Evolutionary conservation across 2,797 vertebrate genomes (phyloP), one percentile per base, ranked within the genome.

Genomic region (Eurystomus glaucurus): DNA sequence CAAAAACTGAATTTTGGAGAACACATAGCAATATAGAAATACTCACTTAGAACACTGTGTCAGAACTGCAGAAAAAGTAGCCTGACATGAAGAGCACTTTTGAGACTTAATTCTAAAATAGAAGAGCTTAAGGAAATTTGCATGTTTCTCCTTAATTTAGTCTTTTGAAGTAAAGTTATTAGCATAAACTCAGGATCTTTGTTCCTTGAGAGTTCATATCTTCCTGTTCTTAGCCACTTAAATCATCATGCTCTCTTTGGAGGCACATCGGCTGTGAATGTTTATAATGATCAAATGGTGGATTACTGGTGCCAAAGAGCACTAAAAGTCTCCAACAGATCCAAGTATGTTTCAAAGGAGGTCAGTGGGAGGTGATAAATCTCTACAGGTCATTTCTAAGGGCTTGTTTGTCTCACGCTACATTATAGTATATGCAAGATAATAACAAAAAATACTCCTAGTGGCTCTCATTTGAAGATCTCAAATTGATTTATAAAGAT

Each of bases 161-260:
- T 81, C 23, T 86, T 95, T 81, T 81, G 66, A 83, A 87, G 16
- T 89, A 65, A 85, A 76, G 48, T 80, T 81, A 93, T 80, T 94
- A 88, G 68, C 79, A 90, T 95, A 91, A 85, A 75, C 52, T 90
- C 57, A 85, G 72, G 48, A 85, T 84, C 76, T 90, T 80, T 94
- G 22, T 93, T 95, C 91, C 60, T 83, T 90, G 87, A 96, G 91
- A 80, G 62, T 87, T 96, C 60, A 23, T 82, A 26, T 93, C 81
- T 93, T 95, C 86, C 78, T 96, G 70, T 86, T 93, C 68, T 91
- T 84, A 94, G 21, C 61, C 64, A 75, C 87, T 85, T 88, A 69
- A 91, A 57, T 43, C 50, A 90, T 80, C 45, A 17, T 60, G 26
- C 69, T 91, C 51, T 81, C 26, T 68, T 91, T 81, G 82, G 54